phyloP scores from a whole-genome alignment of 37 sponge, comb jelly and placozoan genomes.

The Aplysina aerophoba region DNA sequence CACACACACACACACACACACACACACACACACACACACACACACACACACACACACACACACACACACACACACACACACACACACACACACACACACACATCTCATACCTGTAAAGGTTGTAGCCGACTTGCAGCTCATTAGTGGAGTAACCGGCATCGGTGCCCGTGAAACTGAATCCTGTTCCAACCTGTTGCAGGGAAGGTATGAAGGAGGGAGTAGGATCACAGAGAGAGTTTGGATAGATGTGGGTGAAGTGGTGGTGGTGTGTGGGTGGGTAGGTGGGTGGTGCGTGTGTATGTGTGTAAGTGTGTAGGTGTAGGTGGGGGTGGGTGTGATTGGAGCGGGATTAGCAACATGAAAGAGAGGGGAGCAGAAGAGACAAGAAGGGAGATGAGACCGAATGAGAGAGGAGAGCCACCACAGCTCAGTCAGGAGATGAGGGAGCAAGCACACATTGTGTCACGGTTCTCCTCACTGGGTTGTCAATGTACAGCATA shows the following conservation, averaged over 20 bases:
- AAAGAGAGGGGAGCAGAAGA: background rate
- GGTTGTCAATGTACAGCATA: conserved; percentile 49
- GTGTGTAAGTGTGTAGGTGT: too few species aligned
- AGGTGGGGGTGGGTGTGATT: background rate
- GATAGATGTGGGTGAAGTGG: too few species aligned
- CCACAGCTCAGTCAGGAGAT: too few species aligned
- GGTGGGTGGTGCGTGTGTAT: background rate
- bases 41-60: conserved; percentile 5
- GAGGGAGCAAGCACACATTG: background rate
- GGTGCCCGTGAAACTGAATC: conserved; percentile 55
- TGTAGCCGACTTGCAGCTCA: conserved; percentile 42
- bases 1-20: background rate
- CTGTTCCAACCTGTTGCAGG: conserved; percentile 50
- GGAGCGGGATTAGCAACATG: background rate
- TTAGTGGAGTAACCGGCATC: conserved; percentile 45
- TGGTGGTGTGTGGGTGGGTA: too few species aligned
- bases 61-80: background rate
- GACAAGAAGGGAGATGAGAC: too few species aligned
- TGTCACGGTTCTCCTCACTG: conserved; percentile 12
- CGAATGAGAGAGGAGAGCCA: too few species aligned
- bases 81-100: background rate
- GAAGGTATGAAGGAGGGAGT: background rate
- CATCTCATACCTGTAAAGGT: conserved; percentile 39
- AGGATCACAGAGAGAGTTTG: too few species aligned
- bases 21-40: too few species aligned